These are phyloP conservation scores for Camelus bactrianus DNA, from an alignment of 2,113 vertebrate genomes.

Conservation along the genomic window DNA sequence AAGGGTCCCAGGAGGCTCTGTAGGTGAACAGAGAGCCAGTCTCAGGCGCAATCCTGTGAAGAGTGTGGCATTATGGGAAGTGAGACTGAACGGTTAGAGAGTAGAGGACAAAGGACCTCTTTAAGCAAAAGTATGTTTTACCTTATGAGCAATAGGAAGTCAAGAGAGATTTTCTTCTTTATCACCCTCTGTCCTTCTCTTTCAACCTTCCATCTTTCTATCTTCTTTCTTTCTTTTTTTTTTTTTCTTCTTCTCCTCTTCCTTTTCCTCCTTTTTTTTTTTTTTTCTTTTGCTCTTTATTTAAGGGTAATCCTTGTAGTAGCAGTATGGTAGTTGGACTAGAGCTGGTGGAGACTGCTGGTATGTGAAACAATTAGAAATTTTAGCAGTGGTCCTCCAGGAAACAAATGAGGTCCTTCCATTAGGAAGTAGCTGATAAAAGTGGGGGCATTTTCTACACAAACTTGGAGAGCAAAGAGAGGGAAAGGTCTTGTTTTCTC, in stretches of 20 bases:
- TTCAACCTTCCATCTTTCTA: background rate
- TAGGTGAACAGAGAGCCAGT: background rate
- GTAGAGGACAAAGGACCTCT: background rate
- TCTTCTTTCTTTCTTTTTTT: background rate
- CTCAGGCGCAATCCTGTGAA: background rate
- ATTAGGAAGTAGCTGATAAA: background rate
- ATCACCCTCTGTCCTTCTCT: background rate
- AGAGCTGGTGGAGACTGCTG: background rate
- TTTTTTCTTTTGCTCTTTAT: background rate
- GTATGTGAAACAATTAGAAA: background rate
- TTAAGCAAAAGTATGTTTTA: background rate
- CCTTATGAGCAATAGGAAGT: background rate
- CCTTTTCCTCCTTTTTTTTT: background rate
- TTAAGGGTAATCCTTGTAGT: background rate
- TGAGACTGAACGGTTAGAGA: background rate
- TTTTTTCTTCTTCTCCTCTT: background rate
- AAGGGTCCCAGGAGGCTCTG: background rate
- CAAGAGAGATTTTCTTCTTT: background rate
- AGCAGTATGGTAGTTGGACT: background rate
- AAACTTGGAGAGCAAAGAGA: background rate
- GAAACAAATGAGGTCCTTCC: background rate
- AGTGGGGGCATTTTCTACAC: background rate
- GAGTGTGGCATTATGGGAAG: background rate
- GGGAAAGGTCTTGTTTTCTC: background rate
- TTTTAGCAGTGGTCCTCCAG: background rate